Conservation (phyloP, 2,888 invertebrate species). For the Hypomecis punctinalis region DNA sequence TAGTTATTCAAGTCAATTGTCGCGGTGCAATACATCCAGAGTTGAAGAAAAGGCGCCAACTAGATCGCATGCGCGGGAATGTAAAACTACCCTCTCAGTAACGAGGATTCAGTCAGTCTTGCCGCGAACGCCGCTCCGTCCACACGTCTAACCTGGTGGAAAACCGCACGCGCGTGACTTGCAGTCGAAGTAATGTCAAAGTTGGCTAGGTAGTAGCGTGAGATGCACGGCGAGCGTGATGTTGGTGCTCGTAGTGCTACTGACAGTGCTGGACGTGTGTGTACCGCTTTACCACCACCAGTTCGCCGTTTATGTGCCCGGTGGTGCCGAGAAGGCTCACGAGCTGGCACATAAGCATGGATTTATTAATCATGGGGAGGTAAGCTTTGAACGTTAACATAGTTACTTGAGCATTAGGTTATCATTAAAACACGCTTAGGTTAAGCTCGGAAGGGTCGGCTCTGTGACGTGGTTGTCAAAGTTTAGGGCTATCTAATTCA, state of each 20-base stretch:
- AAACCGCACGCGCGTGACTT: conserved; percentile 21
- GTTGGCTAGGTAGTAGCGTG: conserved; percentile 66
- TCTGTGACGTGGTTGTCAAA: conserved; percentile 14
- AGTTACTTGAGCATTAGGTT: background rate
- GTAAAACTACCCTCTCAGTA: conserved; percentile 35
- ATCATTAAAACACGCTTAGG: conserved; percentile 12
- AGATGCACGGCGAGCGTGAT: conserved; percentile 77
- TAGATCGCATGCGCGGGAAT: conserved; percentile 44
- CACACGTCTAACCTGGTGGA: conserved; percentile 51
- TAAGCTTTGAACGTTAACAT: conserved; percentile 50
- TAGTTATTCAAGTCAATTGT: conserved; percentile 80
- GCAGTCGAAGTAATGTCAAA: conserved; percentile 40
- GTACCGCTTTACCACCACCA: conserved; percentile 79
- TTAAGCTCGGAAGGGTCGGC: conserved; percentile 4
- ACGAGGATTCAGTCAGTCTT: conserved; percentile 68
- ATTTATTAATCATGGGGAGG: conserved; percentile 81
- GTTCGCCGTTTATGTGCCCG: conserved; percentile 91
- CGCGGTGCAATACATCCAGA: conserved; percentile 72
- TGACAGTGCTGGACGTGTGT: conserved; percentile 77
- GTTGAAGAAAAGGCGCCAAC: conserved; percentile 82
- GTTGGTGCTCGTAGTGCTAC: conserved; percentile 73
- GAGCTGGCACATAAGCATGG: conserved; percentile 77
- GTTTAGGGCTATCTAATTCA: conserved; percentile 14
- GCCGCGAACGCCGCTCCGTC: conserved; percentile 54
- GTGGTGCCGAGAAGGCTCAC: conserved; percentile 67